Base-by-base conservation (phyloP, 2,113 vertebrate species). In the Syngnathus scovelli region DNA sequence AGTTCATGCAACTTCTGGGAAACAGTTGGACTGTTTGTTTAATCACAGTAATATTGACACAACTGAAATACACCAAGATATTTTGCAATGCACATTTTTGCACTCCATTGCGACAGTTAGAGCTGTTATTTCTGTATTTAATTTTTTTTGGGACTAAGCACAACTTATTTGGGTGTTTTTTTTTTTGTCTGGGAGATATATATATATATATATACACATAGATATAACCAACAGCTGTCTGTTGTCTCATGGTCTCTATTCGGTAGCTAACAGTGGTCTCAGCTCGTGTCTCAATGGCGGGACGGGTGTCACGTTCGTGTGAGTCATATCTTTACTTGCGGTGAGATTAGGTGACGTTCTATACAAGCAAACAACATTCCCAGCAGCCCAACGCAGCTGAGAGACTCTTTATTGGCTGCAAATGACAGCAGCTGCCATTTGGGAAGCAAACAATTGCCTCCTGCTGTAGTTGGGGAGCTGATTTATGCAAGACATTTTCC, bases 11-110 rank as follows among this genome's bases (percentile, higher is more conserved):
- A 70, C 52, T 49, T 63, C 56, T 12, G 46, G 44, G 33, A 69
- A 33, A 56, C 18, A 23, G n/a, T 43, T 11, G 33, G 44, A 59
- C 6, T 51, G 56, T 78, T 67, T 62, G 23, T 71, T 64, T 67
- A 51, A 73, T 59, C 37, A 8, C 67, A 70, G 48, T 56, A 70
- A 52, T 77, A 78, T 76, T 81, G 72, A 81, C 76, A 71, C 71
- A 79, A 64, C 61, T 59, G 61, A 67, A 63, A 55, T 21, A 55
- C 43, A 71, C 6, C 11, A 27, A 61, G 63, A 75, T 71, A 46
- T 15, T 61, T 64, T 70, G 74, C 36, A 58, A 71, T 38, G 70
- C 7, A 54, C 41, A 69, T 48, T 43, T 55, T 51, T 70, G 27
- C 54, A 38, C 27, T 52, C 19, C 5, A 44, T n/a, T 23, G 54